These are phyloP conservation scores for Daktulosphaira vitifoliae DNA, from an alignment of 1,140 invertebrate genomes.

Conservation along the genomic window DNA sequence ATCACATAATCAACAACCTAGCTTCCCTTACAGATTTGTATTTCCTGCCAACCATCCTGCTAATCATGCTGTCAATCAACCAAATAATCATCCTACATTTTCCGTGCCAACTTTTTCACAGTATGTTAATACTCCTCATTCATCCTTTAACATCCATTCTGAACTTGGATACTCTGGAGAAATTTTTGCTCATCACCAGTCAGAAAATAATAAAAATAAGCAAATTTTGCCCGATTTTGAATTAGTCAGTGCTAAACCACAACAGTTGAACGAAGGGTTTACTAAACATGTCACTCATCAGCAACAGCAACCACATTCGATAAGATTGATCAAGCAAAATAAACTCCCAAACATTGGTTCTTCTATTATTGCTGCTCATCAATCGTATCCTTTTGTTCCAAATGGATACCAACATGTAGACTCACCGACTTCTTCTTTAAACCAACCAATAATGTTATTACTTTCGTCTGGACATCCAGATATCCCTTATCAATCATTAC, in stretches of 20 bases:
- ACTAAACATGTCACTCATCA: not conserved
- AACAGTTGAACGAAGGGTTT: too few relatives aligned
- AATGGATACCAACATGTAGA: too few relatives aligned
- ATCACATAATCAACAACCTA: not conserved
- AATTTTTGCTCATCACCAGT: not conserved
- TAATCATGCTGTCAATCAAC: too few relatives aligned
- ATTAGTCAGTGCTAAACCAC: too few relatives aligned
- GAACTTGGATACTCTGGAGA: not conserved
- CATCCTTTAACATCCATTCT: not conserved
- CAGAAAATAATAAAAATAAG: not conserved
- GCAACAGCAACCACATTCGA: not conserved
- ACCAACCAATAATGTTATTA: constrained; percentile 18
- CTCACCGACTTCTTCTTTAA: not conserved
- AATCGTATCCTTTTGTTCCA: not conserved
- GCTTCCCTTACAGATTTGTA: constrained; percentile 5
- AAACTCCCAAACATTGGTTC: not conserved
- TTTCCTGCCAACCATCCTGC: constrained; percentile 26
- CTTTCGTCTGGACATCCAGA: constrained; percentile 13
- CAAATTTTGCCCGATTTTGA: not conserved
- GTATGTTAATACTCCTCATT: not conserved
- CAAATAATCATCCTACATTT: constrained; percentile 8
- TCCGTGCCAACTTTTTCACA: not conserved
- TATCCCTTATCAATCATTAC: constrained; percentile 3
- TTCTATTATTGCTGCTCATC: not conserved
- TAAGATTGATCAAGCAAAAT: not conserved